phyloP scores from a whole-genome alignment of 2,797 vertebrate genomes.

The Philypnodon macrostomus region DNA sequence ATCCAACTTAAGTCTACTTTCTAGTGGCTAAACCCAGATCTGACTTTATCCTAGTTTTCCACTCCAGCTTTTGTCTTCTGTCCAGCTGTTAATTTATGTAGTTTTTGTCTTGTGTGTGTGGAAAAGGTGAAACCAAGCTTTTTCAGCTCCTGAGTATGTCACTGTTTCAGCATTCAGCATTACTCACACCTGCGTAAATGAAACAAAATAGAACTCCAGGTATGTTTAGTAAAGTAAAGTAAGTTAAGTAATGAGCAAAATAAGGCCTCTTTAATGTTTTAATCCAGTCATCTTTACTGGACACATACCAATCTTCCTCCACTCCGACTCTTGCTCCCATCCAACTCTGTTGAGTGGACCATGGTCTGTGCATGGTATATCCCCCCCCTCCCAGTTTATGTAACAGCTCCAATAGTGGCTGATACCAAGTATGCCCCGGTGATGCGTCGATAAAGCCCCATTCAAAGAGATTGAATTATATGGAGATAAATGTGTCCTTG shows the following conservation, averaged over 20 bases:
- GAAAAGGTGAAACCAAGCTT: too few species aligned
- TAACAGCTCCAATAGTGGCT: conserved; percentile 67
- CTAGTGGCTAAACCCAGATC: conserved; percentile 27
- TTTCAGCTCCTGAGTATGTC: too few species aligned
- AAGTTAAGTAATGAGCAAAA: too few species aligned
- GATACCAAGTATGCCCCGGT: conserved; percentile 63
- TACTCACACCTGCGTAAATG: too few species aligned
- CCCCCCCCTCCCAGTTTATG: conserved; percentile 64
- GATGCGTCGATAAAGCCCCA: conserved; percentile 71
- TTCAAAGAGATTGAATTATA: conserved; percentile 80
- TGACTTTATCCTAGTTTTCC: conserved; percentile 35
- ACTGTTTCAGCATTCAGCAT: too few species aligned
- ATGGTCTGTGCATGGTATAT: conserved; percentile 47
- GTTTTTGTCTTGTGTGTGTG: conserved; percentile 53
- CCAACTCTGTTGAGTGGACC: conserved; percentile 32
- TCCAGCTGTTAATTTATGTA: conserved; percentile 42
- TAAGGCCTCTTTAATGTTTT: conserved; percentile 3
- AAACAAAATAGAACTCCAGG: too few species aligned
- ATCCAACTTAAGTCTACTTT: conserved; percentile 21
- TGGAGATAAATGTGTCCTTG: conserved; percentile 81
- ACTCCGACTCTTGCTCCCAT: conserved; percentile 38
- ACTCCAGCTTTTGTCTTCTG: conserved; percentile 34
- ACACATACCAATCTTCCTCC: conserved; percentile 38
- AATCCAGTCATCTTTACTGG: conserved; percentile 29
- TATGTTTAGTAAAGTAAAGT: too few species aligned